Evolutionary conservation across 2,113 vertebrate genomes (phyloP), one percentile per base, ranked within the genome.

Genomic region (Myrmecophaga tridactyla): DNA sequence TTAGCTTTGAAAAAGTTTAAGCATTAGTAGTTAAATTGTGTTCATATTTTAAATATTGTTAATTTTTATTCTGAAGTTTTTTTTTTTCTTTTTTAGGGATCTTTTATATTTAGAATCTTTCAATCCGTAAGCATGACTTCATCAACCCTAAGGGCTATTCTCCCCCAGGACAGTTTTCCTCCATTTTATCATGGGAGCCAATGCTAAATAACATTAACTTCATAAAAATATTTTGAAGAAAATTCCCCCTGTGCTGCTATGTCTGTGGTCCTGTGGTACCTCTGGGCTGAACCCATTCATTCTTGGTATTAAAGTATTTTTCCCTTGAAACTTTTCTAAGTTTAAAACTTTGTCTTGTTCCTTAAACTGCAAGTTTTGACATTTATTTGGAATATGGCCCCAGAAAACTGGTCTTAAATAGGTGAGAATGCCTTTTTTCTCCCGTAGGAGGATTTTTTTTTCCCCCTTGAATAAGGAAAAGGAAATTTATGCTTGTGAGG

Each of bases 401-500:
- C 7, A 86, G 72, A 88, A 94, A 95, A 73, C 23, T 76, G 58
- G 25, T 63, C 65, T 88, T 89, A 92, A 88, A 36, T 69, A 95
- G 56, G 70, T 92, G 63, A 58, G 4, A 23, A 51, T 77, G 41
- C 10, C 23, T 92, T 21, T 85, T 70, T 90, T 20, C n/a, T 81
- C 76, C 65, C 62, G 31, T 72, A 34, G 7, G 27, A 86, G 89
- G 20, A 60, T 60, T 56, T 85, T 92, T 75, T 90, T 73, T n/a
- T n/a, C n/a, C 46, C 0, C 9, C 23, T 41, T 84, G 46, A 48
- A 89, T 29, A 80, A 81, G 58, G 73, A 75, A 39, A 80, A 63
- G n/a, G 29, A 92, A 96, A 96, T 95, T 94, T 97, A 97, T 97
- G 94, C 95, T 90, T 70, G 25, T 65, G 73, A 95, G 36, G 17